Evolutionary conservation across 2,888 invertebrate genomes (phyloP).

Genomic region (Idaea straminata): DNA sequence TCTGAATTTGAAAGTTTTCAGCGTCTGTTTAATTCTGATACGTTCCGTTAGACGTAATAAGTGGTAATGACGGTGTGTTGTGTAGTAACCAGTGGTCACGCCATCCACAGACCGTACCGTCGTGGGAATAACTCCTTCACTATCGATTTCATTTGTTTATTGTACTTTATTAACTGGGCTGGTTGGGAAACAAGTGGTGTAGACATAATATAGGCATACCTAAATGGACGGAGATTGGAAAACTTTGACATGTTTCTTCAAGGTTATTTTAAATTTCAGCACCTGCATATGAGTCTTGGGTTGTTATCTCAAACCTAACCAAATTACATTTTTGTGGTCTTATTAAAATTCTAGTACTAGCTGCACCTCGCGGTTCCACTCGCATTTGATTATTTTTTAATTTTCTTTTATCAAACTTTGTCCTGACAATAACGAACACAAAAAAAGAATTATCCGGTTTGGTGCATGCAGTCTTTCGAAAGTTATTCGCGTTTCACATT

Average conservation of each 20-base stretch:
- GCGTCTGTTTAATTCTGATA: slow-evolving; percentile 7
- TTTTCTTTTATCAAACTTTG: no score
- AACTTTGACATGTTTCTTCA: neutral
- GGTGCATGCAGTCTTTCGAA: no score
- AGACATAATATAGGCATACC: neutral
- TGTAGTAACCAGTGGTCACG: slow-evolving; percentile 16
- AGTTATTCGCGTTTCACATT: no score
- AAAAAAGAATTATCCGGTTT: no score
- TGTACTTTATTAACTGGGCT: slow-evolving; percentile 12
- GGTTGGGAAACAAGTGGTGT: slow-evolving; percentile 1
- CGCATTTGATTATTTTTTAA: no score
- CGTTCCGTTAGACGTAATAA: slow-evolving; percentile 15
- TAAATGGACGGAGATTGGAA: neutral
- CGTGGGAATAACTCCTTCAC: slow-evolving; percentile 19
- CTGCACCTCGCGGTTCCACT: no score
- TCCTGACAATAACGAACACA: no score
- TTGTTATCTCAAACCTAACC: no score
- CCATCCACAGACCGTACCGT: slow-evolving; percentile 9
- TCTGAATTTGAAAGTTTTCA: slow-evolving; percentile 2
- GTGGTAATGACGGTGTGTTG: slow-evolving; percentile 17
- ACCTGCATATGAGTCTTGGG: no score
- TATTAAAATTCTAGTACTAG: no score
- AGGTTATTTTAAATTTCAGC: no score
- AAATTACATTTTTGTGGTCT: no score
- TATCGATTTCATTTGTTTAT: slow-evolving; percentile 15